Evolutionary conservation across 2,113 vertebrate genomes (phyloP).

Genomic region (Brevimyrus niger): DNA sequence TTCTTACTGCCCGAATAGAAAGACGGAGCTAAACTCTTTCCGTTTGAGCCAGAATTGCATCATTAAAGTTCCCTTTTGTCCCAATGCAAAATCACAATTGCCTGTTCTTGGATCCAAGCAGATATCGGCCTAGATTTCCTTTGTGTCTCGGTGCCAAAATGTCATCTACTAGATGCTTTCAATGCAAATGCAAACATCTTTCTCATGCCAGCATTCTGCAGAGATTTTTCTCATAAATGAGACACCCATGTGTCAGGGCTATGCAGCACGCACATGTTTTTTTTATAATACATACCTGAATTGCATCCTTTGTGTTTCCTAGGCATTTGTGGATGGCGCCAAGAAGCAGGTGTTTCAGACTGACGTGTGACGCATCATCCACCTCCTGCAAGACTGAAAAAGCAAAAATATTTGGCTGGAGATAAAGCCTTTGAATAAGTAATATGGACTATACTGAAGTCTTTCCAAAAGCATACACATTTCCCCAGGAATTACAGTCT

Average conservation of each 20-base stretch:
- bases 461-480: not conserved
- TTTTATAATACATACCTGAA: slow-evolving; percentile 65
- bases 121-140: not conserved
- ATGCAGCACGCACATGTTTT: not conserved
- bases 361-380: slow-evolving; percentile 71
- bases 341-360: slow-evolving; percentile 86
- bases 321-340: slow-evolving; percentile 96
- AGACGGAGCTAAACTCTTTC: not conserved
- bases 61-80: not conserved
- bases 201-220: not conserved
- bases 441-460: not conserved
- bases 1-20: not conserved
- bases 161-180: not conserved
- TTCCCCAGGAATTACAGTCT: not conserved
- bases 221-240: not conserved
- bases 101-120: not conserved
- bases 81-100: not conserved
- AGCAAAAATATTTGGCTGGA: not conserved
- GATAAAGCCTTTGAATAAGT: not conserved
- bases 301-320: slow-evolving; percentile 85
- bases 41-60: not conserved
- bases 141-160: not conserved
- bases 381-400: slow-evolving; percentile 81
- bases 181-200: not conserved
- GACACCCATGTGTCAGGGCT: not conserved